These are phyloP conservation scores for Atherinosoma microstoma DNA, from an alignment of 2,797 vertebrate genomes.

Conservation along the genomic window DNA sequence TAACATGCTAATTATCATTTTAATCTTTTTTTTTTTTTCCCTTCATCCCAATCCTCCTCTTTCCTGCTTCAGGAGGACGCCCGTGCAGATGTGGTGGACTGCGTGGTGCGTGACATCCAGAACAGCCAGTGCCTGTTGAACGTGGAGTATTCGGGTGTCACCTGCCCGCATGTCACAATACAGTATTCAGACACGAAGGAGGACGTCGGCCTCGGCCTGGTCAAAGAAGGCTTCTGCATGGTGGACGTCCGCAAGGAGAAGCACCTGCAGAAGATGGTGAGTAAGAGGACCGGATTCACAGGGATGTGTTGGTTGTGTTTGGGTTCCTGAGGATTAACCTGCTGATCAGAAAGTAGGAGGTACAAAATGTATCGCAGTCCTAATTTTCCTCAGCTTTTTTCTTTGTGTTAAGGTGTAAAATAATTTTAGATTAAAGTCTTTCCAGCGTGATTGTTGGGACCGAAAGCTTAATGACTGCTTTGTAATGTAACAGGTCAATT, in stretches of 20 bases:
- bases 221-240: constrained; percentile 96
- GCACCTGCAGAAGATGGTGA: constrained; percentile 94
- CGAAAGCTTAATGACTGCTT: background rate
- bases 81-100: constrained; percentile 93
- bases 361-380: constrained; percentile 21
- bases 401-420: constrained; percentile 14
- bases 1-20: constrained; percentile 36
- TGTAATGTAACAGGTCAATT: constrained; percentile 2
- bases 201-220: constrained; percentile 93
- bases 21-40: constrained; percentile 12
- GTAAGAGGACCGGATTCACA: constrained; percentile 10
- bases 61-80: constrained; percentile 87
- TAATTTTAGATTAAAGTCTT: constrained; percentile 1
- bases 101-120: constrained; percentile 94
- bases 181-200: constrained; percentile 94
- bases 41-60: background rate
- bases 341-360: constrained; percentile 11
- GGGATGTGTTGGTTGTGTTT: background rate
- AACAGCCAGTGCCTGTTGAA: constrained; percentile 97
- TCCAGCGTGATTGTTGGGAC: background rate
- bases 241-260: constrained; percentile 96
- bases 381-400: constrained; percentile 9
- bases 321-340: background rate
- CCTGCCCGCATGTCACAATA: constrained; percentile 91
- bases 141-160: constrained; percentile 88